Conservation (phyloP, 2,113 vertebrate species). For the Tetrax tetrax region DNA sequence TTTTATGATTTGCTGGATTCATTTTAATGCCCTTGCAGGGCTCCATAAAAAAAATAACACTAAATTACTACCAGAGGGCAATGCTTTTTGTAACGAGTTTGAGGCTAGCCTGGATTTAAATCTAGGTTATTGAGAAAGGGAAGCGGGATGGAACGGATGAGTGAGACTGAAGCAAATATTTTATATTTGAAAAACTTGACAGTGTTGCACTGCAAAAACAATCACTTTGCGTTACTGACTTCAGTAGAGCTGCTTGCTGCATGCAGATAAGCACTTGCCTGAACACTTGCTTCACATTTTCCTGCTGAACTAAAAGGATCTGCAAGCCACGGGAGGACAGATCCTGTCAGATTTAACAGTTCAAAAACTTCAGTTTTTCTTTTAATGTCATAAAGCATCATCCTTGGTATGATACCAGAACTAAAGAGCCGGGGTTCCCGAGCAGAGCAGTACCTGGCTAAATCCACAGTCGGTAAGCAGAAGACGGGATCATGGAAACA, state of each 20-base stretch:
- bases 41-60: neutral
- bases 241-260: neutral
- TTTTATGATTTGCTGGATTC: neutral
- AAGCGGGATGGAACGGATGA: conserved; percentile 6
- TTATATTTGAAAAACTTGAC: neutral
- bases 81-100: neutral
- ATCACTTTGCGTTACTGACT: neutral
- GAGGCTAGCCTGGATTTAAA: neutral
- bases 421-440: neutral
- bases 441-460: neutral
- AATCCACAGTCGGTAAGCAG: neutral
- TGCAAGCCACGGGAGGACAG: neutral
- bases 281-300: neutral
- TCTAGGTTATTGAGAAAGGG: neutral
- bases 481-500: neutral
- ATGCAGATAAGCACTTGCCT: neutral
- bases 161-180: neutral
- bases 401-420: neutral
- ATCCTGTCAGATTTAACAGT: neutral
- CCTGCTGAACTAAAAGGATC: neutral
- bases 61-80: neutral
- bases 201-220: neutral
- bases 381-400: neutral
- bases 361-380: neutral
- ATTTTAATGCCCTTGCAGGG: neutral